Conservation (phyloP, 2,113 vertebrate genomes). For the Saimiri boliviensis region DNA sequence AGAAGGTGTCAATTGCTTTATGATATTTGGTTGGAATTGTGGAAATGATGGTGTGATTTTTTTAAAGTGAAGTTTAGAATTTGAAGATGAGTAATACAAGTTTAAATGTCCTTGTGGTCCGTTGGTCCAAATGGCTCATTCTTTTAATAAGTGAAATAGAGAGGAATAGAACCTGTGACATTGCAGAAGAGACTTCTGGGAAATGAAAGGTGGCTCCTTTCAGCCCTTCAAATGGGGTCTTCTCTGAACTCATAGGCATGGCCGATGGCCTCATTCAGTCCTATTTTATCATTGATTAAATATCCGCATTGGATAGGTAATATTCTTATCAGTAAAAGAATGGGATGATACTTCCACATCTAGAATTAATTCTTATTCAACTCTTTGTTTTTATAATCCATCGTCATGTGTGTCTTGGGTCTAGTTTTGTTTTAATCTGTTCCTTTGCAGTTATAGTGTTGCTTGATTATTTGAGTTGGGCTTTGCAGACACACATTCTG, state of each 20-base stretch:
- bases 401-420: neutral
- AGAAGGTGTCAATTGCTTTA: neutral
- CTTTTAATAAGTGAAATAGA: neutral
- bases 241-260: neutral
- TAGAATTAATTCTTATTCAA: neutral
- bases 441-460: neutral
- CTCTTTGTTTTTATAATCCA: neutral
- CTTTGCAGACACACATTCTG: neutral
- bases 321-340: neutral
- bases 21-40: neutral
- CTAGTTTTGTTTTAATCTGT: neutral
- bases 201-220: neutral
- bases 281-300: neutral
- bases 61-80: neutral
- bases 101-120: neutral
- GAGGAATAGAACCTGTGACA: neutral
- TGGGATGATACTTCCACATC: neutral
- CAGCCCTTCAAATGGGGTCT: neutral
- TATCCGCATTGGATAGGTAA: neutral
- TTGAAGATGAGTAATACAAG: neutral
- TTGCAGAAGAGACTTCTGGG: neutral
- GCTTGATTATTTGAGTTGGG: conserved; percentile 4
- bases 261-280: neutral
- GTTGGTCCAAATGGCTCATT: neutral
- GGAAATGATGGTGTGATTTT: neutral